Percentiles rank a stretch among this genome's conserved stretches.
These are phyloP conservation scores for Echinops telfairi DNA, from an alignment of 2,113 vertebrate species.

Conservation along the genomic window DNA sequence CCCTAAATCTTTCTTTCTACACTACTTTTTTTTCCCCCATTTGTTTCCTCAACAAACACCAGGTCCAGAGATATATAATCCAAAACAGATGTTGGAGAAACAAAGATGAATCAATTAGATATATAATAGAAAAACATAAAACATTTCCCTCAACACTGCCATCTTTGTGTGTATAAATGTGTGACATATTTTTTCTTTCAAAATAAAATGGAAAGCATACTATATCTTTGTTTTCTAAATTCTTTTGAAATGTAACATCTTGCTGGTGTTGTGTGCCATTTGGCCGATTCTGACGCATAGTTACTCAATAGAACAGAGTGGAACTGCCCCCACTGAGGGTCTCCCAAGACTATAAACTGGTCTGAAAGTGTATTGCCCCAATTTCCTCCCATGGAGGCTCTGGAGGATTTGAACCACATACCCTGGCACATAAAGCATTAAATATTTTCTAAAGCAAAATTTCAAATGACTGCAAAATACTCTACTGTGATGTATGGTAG, in stretches of 20 bases:
- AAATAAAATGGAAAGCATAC: neutral
- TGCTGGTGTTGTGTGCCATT: neutral
- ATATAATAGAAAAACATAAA: conserved; percentile 2
- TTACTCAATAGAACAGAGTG: neutral
- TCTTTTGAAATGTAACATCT: neutral
- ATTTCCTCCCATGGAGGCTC: neutral
- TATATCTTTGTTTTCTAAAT: no score
- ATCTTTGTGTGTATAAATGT: no score
- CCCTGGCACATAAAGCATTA: neutral
- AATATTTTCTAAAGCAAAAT: conserved; percentile 10
- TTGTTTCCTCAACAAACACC: neutral
- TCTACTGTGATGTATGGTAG: neutral
- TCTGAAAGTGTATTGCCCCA: neutral
- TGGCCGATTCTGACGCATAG: neutral
- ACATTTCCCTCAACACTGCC: neutral
- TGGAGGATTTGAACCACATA: neutral
- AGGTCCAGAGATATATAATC: neutral
- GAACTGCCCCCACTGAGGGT: neutral
- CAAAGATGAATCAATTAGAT: neutral
- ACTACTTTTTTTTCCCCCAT: neutral
- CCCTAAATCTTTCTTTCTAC: neutral
- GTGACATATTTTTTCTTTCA: neutral
- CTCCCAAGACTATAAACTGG: neutral
- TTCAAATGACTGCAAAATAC: neutral
- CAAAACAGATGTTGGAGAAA: neutral